Evolutionary conservation across 2,888 invertebrate genomes (phyloP).

Genomic region (Rhagium mordax): DNA sequence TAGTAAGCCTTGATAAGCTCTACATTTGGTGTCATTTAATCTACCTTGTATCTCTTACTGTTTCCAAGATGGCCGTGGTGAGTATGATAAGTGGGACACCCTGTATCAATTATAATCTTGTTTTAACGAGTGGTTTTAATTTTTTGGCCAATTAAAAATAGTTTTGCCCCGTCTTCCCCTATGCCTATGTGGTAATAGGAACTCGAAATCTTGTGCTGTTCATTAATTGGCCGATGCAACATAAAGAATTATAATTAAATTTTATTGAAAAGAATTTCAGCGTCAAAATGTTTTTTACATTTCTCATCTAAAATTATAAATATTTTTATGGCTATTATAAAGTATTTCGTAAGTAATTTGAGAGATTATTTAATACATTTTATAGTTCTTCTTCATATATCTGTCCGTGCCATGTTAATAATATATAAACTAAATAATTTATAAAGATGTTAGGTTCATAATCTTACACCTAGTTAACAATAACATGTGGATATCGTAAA

Average conservation of each 20-base stretch:
- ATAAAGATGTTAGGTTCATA: conserved; percentile 23
- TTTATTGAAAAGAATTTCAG: conserved; percentile 12
- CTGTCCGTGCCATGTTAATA: conserved; percentile 13
- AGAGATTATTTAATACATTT: conserved; percentile 23
- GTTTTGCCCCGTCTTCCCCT: too few relatives aligned
- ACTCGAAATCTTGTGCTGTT: too few relatives aligned
- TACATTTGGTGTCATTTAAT: too few relatives aligned
- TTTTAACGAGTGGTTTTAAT: too few relatives aligned
- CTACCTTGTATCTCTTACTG: too few relatives aligned
- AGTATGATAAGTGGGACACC: too few relatives aligned
- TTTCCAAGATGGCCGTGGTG: too few relatives aligned
- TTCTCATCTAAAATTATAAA: conserved; percentile 21
- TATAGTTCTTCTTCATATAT: conserved; percentile 27
- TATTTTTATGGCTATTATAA: conserved; percentile 17
- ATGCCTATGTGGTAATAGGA: too few relatives aligned
- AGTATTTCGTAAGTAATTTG: conserved; percentile 23
- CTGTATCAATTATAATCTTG: too few relatives aligned
- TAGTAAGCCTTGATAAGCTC: too few relatives aligned
- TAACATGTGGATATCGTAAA: conserved; percentile 48
- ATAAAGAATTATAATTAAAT: neutral
- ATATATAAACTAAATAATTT: conserved; percentile 29
- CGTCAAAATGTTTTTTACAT: conserved; percentile 1
- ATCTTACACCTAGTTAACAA: conserved; percentile 27
- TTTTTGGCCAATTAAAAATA: too few relatives aligned
- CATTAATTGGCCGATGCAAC: neutral